A percentile compares a stretch with the other conserved stretches of the same genome.
Evolutionary conservation across 2,113 vertebrate genomes (phyloP).

Genomic region (Greenwoodochromis staneri): DNA sequence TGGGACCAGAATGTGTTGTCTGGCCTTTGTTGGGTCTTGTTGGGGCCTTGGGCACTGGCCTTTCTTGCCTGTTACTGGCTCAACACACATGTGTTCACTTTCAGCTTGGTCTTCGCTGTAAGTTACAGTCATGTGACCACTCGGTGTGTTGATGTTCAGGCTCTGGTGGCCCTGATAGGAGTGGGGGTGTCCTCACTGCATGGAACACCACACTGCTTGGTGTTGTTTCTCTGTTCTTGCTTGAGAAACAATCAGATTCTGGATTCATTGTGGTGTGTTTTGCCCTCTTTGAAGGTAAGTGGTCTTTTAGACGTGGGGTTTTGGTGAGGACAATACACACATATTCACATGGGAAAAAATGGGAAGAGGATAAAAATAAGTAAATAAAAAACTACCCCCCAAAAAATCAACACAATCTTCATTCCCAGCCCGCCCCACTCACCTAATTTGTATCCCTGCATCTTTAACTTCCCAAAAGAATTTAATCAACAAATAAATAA

Average conservation of each 20-base stretch:
- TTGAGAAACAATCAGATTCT: not conserved
- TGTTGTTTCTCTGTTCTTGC: not conserved
- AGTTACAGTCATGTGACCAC: not conserved
- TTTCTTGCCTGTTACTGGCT: not conserved
- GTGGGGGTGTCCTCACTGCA: not conserved
- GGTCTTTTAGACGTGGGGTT: not conserved
- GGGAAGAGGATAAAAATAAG: not conserved
- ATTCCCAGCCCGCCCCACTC: not conserved
- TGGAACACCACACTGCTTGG: not conserved
- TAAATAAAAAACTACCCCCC: not conserved
- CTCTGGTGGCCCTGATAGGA: not conserved
- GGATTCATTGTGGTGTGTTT: not conserved
- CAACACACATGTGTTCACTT: not conserved
- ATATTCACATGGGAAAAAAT: not conserved
- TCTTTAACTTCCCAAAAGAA: not conserved
- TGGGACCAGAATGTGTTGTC: not conserved
- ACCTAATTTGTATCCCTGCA: not conserved
- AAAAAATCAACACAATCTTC: not conserved
- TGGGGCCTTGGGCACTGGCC: not conserved
- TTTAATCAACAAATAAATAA: not conserved
- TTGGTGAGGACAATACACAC: not conserved
- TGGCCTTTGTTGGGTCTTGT: not conserved
- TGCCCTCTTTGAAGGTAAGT: not conserved
- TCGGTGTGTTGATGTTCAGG: not conserved
- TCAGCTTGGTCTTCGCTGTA: not conserved